Conservation (phyloP, 2,797 vertebrate genomes). For the Carduelis carduelis region DNA sequence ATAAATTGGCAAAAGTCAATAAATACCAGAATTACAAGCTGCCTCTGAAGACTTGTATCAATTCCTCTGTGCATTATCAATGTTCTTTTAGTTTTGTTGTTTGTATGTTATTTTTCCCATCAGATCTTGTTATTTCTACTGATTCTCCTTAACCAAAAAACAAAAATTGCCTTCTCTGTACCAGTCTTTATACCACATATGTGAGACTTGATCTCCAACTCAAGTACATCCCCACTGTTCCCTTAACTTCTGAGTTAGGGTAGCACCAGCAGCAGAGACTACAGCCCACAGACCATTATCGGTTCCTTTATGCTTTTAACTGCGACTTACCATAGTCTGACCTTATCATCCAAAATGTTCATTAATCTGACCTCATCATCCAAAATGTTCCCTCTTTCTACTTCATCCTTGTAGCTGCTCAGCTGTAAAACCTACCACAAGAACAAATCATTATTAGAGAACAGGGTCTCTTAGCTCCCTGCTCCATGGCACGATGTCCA, state of each 20-base stretch:
- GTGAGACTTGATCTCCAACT: neutral
- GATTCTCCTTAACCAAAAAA: neutral
- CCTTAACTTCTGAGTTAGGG: neutral
- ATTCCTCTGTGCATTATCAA: neutral
- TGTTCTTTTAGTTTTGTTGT: neutral
- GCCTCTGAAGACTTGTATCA: neutral
- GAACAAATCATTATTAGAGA: neutral
- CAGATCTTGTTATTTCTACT: neutral
- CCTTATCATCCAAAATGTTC: neutral
- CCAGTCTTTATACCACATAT: rapidly evolving
- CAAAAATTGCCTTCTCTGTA: neutral
- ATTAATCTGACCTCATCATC: neutral
- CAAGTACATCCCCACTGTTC: neutral
- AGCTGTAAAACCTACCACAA: neutral
- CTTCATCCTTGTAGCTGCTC: neutral
- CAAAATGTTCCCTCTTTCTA: neutral
- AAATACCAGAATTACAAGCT: neutral
- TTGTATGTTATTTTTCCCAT: neutral
- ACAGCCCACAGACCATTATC: neutral
- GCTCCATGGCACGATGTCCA: neutral
- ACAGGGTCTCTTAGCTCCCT: neutral
- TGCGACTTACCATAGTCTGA: neutral
- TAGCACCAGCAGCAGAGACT: neutral
- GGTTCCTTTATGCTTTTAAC: neutral
- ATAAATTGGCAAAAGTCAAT: neutral